phyloP scores from a whole-genome alignment of 2,113 vertebrate genomes.

The Neomonachus schauinslandi region DNA sequence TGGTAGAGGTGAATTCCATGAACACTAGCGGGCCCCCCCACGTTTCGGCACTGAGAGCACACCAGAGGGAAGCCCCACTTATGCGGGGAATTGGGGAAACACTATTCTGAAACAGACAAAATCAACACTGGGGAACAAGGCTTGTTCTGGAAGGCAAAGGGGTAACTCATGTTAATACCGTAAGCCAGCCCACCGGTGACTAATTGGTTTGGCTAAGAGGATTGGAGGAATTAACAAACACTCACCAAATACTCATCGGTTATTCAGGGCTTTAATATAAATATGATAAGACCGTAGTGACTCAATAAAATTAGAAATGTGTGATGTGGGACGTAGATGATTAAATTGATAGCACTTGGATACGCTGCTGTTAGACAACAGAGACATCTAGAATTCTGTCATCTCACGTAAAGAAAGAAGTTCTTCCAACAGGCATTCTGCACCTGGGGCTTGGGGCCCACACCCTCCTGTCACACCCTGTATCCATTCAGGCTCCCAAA shows the following conservation, averaged over 20 bases:
- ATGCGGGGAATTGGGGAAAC: background rate
- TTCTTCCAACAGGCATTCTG: background rate
- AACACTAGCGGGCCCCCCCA: background rate
- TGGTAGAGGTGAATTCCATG: constrained; percentile 37
- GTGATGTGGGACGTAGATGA: background rate
- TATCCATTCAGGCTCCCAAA: background rate
- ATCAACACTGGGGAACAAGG: background rate
- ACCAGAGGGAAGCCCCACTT: background rate
- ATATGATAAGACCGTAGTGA: background rate
- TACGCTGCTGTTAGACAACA: background rate
- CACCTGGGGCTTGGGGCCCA: background rate
- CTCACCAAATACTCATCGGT: background rate
- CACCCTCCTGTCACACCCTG: background rate
- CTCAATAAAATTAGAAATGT: background rate
- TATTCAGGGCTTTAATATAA: background rate
- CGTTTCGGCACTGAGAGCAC: rapidly evolving
- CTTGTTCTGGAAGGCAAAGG: background rate
- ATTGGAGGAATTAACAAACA: background rate
- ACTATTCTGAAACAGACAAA: background rate
- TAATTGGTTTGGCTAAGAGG: background rate
- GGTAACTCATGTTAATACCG: background rate
- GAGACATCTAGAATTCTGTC: background rate
- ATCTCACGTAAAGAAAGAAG: background rate
- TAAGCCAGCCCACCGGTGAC: background rate
- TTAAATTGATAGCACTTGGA: background rate